Conservation (phyloP, 2,113 vertebrate genomes). For the Ptilonorhynchus violaceus region DNA sequence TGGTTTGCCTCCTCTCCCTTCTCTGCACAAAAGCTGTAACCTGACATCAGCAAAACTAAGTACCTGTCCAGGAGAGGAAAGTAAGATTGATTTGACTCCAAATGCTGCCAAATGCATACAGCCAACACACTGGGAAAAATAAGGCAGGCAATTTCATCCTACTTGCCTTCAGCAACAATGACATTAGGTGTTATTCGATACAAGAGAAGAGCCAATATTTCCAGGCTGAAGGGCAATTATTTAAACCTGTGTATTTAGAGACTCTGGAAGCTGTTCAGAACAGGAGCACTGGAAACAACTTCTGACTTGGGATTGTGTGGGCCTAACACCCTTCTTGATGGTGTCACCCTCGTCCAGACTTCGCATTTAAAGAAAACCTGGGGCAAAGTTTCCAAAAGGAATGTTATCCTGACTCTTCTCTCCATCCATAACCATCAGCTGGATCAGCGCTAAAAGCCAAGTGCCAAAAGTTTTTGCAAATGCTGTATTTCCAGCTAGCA, state of each 20-base stretch:
- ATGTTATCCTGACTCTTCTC: fast-evolving
- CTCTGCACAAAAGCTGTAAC: neutral
- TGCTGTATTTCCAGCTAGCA: neutral
- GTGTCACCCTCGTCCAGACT: neutral
- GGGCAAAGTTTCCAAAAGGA: neutral
- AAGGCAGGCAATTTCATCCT: constrained; percentile 8
- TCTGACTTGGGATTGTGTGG: neutral
- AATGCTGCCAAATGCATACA: constrained; percentile 17
- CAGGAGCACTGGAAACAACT: neutral
- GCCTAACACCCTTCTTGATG: neutral
- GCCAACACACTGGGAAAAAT: neutral
- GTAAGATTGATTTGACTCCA: constrained; percentile 19
- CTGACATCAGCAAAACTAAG: neutral
- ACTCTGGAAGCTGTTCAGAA: neutral
- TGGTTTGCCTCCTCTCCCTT: neutral
- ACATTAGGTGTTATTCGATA: constrained; percentile 9
- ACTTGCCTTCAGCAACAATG: neutral
- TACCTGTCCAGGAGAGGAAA: neutral
- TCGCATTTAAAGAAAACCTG: neutral
- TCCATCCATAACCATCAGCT: neutral
- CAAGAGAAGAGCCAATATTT: neutral
- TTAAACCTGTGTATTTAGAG: neutral
- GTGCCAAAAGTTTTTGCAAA: neutral
- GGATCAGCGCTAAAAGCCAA: neutral
- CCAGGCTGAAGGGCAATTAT: constrained; percentile 2